These are phyloP conservation scores for Diglossa brunneiventris DNA, from an alignment of 2,113 vertebrate genomes.

Conservation along the genomic window DNA sequence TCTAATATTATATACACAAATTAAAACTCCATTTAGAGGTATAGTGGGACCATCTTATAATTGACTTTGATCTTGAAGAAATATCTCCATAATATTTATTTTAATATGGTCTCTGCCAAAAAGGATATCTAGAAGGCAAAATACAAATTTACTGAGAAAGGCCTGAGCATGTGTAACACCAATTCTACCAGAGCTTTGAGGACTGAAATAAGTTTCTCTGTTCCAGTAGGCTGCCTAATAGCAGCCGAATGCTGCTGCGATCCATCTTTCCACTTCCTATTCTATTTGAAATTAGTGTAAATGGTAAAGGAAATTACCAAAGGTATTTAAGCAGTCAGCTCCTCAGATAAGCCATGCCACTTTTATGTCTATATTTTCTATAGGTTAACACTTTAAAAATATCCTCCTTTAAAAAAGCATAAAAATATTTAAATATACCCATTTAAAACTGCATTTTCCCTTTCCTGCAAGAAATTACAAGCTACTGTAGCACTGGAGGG, in stretches of 20 bases:
- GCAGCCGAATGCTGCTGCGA: not conserved
- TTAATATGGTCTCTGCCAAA: not conserved
- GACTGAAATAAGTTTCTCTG: not conserved
- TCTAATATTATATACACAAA: conserved; percentile 70
- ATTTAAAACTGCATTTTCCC: not conserved
- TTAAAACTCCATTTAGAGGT: conserved; percentile 72
- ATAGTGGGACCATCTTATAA: conserved; percentile 60
- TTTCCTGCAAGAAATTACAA: not conserved
- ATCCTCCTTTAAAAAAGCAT: not conserved
- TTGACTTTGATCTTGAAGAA: conserved; percentile 64
- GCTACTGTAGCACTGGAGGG: not conserved
- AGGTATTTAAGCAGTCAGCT: not conserved
- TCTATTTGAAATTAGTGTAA: not conserved
- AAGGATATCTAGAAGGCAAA: conserved; percentile 28
- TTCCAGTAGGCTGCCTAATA: not conserved
- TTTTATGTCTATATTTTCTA: not conserved
- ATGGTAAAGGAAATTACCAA: not conserved
- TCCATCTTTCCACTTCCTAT: not conserved
- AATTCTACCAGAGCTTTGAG: not conserved
- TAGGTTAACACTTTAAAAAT: not conserved
- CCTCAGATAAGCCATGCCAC: not conserved
- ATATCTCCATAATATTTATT: conserved; percentile 36
- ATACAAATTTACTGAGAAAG: conserved; percentile 31
- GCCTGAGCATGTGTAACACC: not conserved
- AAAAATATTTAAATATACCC: not conserved